Conservation (phyloP, 2,113 vertebrate genomes). For the Ptyas mucosa region DNA sequence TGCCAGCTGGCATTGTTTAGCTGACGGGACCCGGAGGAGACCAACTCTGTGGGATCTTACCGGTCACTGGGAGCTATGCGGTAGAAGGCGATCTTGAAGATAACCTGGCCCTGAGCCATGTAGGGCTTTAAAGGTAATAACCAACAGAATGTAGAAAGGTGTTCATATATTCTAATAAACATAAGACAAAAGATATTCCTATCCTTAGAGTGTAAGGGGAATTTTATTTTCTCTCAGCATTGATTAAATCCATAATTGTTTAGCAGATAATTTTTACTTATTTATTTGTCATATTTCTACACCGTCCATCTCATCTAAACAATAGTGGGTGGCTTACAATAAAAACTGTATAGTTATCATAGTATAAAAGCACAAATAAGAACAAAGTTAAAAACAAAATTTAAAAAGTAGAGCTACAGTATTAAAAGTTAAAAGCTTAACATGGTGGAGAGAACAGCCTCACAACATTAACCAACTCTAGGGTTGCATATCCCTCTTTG, state of each 20-base stretch:
- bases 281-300: neutral
- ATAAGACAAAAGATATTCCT: neutral
- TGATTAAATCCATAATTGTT: neutral
- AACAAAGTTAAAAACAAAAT: neutral
- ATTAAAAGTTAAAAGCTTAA: neutral
- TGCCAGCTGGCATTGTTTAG: too few species aligned
- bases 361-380: neutral
- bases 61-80: too few species aligned
- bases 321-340: neutral
- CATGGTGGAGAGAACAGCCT: neutral
- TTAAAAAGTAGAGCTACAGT: neutral
- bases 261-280: neutral
- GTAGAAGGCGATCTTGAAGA: too few species aligned
- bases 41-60: too few species aligned
- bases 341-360: neutral
- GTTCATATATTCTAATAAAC: neutral
- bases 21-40: too few species aligned
- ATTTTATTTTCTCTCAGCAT: neutral
- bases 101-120: too few species aligned
- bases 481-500: neutral
- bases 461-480: neutral
- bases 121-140: too few species aligned
- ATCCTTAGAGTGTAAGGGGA: too few species aligned
- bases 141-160: neutral
- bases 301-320: neutral